Base-by-base conservation (phyloP, 2,888 invertebrate species). In the Dorcus parallelipipedus region DNA sequence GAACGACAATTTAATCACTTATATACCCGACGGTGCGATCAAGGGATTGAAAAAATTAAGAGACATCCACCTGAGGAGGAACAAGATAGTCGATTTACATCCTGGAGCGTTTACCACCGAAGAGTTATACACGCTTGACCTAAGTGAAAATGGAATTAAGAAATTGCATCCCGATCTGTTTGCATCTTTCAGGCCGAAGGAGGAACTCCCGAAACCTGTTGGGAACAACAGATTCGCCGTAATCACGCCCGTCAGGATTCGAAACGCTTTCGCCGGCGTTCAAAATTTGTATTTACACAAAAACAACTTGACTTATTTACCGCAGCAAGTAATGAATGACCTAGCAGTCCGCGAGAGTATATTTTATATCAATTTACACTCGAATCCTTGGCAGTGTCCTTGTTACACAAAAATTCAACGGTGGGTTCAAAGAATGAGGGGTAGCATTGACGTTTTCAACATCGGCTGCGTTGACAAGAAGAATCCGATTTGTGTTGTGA, bases 351-450 rank as follows among this genome's bases (percentile, higher is more conserved):
- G 9, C 3, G 5, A 41, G 8, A 9, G 38, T 9, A 14, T 56
- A 10, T 8, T 14, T 3, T 43, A 17, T n/a, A 50, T 56, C 20
- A 56, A 41, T 10, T 43, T 56, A 4, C 55, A 56, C 23, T 50
- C 55, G 8, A 56, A 56, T 56, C 55, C 55, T 8, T 56, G 55
- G 55, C 55, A 56, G 38, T 56, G 55, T 17, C 42, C 50, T n/a
- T 56, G 55, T 41, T 56, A 56, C 38, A 17, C 38, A 10, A 56
- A 50, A 43, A 56, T 56, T 9, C 20, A 43, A 6, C 8, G 39
- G 9, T 56, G 55, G 55, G 50, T 50, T 7, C 6, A 20, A 17
- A 38, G 43, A 9, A 10, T 17, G 23, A 14, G 50, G 33, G 17
- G 41, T 10, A 8, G 50, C 1, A 20, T 56, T n/a, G 43, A 56